Conservation (phyloP, 2,797 vertebrate genomes). For the Eutrigla gurnardus region DNA sequence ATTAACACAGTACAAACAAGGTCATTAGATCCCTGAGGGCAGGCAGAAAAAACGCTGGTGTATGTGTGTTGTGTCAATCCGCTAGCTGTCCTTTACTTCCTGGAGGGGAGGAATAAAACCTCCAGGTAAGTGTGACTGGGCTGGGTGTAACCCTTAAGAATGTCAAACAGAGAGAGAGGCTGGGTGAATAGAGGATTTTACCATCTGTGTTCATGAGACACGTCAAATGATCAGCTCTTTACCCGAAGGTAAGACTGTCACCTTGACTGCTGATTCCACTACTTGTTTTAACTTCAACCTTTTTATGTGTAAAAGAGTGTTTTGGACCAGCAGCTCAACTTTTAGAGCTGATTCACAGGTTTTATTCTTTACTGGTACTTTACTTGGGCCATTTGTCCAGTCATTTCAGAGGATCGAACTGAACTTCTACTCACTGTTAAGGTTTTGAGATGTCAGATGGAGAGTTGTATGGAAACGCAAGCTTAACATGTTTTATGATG, state of each 20-base stretch:
- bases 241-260: conserved; percentile 58
- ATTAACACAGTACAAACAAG: conserved; percentile 58
- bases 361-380: not conserved
- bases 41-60: not conserved
- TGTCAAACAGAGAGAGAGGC: conserved; percentile 79
- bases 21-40: conserved; percentile 51
- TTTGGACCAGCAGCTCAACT: not conserved
- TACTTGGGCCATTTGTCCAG: not conserved
- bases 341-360: not conserved
- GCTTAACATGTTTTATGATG: conserved; percentile 1
- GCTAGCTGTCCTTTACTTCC: conserved; percentile 48
- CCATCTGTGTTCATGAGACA: conserved; percentile 50
- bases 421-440: not conserved
- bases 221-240: conserved; percentile 9
- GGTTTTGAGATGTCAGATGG: not conserved
- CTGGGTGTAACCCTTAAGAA: conserved; percentile 89
- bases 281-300: not conserved
- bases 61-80: conserved; percentile 48
- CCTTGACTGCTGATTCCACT: conserved; percentile 33
- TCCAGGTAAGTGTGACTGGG: conserved; percentile 85
- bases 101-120: conserved; percentile 53
- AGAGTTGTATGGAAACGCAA: not conserved
- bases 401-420: not conserved
- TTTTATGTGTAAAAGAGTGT: no score
- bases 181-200: conserved; percentile 51